Conservation (phyloP, 2,113 vertebrate species). For the Platichthys flesus region DNA sequence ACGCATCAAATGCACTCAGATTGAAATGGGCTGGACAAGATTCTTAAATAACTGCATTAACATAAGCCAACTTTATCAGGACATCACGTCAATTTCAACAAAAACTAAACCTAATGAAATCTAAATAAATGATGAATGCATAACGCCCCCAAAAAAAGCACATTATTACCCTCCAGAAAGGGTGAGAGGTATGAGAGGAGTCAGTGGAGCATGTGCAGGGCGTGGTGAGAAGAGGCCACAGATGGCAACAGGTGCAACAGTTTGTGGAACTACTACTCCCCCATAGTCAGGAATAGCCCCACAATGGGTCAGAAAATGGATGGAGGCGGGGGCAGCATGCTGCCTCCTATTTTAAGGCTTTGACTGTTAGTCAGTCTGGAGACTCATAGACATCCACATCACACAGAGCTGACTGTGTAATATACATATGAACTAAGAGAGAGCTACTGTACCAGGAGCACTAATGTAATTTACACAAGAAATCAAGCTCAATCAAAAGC, state of each 20-base stretch:
- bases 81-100: neutral
- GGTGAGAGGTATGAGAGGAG: conserved; percentile 31
- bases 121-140: neutral
- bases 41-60: neutral
- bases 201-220: conserved; percentile 40
- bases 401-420: conserved; percentile 1
- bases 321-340: conserved; percentile 59
- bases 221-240: conserved; percentile 55
- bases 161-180: neutral
- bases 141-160: neutral
- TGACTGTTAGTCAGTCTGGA: conserved; percentile 57
- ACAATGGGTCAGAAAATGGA: conserved; percentile 67
- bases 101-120: neutral
- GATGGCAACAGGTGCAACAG: conserved; percentile 77
- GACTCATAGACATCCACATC: conserved; percentile 41
- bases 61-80: neutral
- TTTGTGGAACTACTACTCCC: conserved; percentile 55
- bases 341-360: conserved; percentile 73
- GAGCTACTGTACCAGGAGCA: too few species aligned
- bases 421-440: too few species aligned
- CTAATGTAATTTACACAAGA: neutral
- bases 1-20: neutral
- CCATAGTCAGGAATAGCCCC: conserved; percentile 76
- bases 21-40: neutral
- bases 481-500: neutral